Base-by-base conservation (phyloP, 2,113 vertebrate genomes). In the Tauraco erythrolophus region DNA sequence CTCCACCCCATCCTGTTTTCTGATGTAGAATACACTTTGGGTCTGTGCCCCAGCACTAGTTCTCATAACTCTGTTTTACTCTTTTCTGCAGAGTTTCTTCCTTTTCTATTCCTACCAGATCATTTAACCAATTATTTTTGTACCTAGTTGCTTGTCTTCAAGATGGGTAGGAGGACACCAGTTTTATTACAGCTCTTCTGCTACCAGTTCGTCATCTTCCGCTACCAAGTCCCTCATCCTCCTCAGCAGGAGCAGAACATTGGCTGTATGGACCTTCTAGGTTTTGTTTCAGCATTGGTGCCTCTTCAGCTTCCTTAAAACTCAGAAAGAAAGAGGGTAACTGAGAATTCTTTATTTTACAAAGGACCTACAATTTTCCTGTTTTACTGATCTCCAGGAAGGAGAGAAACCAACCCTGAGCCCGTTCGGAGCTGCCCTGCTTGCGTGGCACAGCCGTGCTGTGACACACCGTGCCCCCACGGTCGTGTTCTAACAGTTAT, bases 361-460 rank as follows among this genome's bases (percentile, higher is more conserved):
- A 9, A 64, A 54, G 58, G 18, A 17, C 30, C 24, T 50, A 14
- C 3, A 1, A 3, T 31, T 51, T 78, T n/a, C n/a, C 43, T 37
- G 25, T 37, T 51, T 37, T 57, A 24, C 27, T 13, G 19, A 14
- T 65, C 28, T 57, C 35, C 57, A 45, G 64, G 64, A 31, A 90
- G 46, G 57, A 72, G 13, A n/a, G 35, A 21, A 71, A 10, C 68
- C 60, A 71, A 10, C 68, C 60, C 19, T 30, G 35, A 54, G 39
- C n/a, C 25, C 2, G 0, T 27, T n/a, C 46, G 41, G 4, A 54
- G 39, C 54, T 56, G 51, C 66, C 37, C 51, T 72, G 8, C 31
- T n/a, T 31, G n/a, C 1, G 3, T 14, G n/a, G n/a, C 28, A 6
- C 4, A 0, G 24, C 4, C 21, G 5, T 2, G 33, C 22, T 51